Evolutionary conservation across 2,888 invertebrate genomes (phyloP).

Genomic region (Gibbula magus): DNA sequence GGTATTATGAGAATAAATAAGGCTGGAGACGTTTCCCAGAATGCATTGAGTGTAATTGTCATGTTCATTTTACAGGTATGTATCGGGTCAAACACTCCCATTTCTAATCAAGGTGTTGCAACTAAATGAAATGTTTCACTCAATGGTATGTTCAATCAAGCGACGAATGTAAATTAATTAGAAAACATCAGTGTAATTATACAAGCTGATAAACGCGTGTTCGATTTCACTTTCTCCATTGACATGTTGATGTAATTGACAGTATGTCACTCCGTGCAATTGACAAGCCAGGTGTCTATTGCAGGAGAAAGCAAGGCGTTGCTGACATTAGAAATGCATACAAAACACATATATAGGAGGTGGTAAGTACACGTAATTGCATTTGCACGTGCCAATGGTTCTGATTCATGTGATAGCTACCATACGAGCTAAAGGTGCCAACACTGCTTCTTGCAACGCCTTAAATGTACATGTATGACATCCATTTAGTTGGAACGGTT

Average conservation of each 20-base stretch:
- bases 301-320: not conserved
- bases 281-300: not conserved
- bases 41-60: not conserved
- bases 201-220: slow-evolving; percentile 10
- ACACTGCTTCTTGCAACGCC: too few species aligned
- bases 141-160: not conserved
- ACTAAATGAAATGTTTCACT: not conserved
- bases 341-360: not conserved
- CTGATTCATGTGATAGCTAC: slow-evolving; percentile 5
- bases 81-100: not conserved
- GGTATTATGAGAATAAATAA: slow-evolving; percentile 19
- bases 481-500: too few species aligned
- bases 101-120: not conserved
- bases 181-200: slow-evolving; percentile 3
- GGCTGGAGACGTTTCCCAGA: not conserved
- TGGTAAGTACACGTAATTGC: slow-evolving; percentile 4
- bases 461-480: too few species aligned
- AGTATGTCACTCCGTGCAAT: slow-evolving; percentile 15
- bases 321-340: slow-evolving; percentile 8
- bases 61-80: slow-evolving; percentile 6
- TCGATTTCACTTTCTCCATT: not conserved
- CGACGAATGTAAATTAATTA: slow-evolving; percentile 15
- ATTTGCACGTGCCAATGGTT: slow-evolving; percentile 6
- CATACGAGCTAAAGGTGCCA: not conserved
- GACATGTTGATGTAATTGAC: slow-evolving; percentile 16